Percentiles rank a stretch among this genome's conserved stretches.
phyloP scores from a whole-genome alignment of 1,140 invertebrate genomes.

The Hyphantria cunea region DNA sequence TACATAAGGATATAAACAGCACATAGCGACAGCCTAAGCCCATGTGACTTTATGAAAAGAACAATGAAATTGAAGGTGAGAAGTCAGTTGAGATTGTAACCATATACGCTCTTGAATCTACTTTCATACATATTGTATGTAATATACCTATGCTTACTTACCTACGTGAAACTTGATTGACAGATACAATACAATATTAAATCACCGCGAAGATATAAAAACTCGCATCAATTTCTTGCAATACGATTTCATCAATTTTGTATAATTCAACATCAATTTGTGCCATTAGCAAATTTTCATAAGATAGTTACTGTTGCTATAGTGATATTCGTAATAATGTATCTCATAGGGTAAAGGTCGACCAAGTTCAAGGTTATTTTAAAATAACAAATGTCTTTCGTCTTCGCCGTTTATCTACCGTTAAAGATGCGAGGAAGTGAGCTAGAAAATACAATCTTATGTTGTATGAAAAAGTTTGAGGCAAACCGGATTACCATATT shows the following conservation, averaged over 20 bases:
- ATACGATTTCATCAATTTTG: neutral
- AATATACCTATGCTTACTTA: neutral
- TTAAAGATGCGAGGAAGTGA: constrained; percentile 1
- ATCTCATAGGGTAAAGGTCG: constrained; percentile 9
- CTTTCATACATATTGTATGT: neutral
- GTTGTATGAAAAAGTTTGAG: constrained; percentile 24
- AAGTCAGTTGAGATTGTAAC: neutral
- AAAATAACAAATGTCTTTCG: constrained; percentile 4
- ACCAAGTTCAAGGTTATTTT: constrained; percentile 7
- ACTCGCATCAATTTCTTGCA: neutral
- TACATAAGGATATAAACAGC: neutral
- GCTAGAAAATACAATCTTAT: constrained; percentile 8
- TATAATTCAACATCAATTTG: no score
- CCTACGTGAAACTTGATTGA: neutral
- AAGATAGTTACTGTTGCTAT: constrained; percentile 1
- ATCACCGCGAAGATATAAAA: neutral
- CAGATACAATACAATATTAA: neutral
- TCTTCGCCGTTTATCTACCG: constrained; percentile 5
- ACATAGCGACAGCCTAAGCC: neutral
- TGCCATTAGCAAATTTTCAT: neutral
- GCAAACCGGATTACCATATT: constrained; percentile 21
- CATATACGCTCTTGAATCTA: neutral
- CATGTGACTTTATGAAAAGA: neutral
- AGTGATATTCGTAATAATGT: constrained; percentile 4
- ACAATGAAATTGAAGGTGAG: neutral